phyloP scores from a whole-genome alignment of 1,140 invertebrate genomes.

The Physella acuta region DNA sequence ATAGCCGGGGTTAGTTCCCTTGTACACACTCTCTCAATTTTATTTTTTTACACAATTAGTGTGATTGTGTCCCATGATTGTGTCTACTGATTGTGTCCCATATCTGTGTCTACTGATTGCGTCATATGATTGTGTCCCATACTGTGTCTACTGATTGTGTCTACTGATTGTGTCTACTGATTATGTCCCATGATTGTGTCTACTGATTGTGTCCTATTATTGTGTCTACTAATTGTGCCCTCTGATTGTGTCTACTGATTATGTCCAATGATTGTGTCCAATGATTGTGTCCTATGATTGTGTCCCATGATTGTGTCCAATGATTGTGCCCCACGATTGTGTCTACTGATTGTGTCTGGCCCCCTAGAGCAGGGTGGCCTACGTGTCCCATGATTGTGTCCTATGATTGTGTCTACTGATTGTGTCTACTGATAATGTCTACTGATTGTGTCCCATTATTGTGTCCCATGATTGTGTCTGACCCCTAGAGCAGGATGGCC shows the following conservation, averaged over 20 bases:
- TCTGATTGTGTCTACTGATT: background rate
- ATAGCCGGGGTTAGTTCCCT: too few relatives aligned
- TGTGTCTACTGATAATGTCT: background rate
- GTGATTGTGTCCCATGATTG: background rate
- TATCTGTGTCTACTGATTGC: background rate
- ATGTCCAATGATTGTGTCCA: background rate
- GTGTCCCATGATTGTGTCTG: background rate
- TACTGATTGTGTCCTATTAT: background rate
- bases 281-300: background rate
- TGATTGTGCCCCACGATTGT: background rate
- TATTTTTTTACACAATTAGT: too few relatives aligned
- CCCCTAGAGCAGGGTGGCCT: slow-evolving; percentile 64
- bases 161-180: slow-evolving; percentile 4
- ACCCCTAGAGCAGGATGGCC: slow-evolving; percentile 61
- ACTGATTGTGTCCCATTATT: background rate
- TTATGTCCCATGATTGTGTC: background rate
- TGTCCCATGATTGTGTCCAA: background rate
- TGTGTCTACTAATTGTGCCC: slow-evolving; percentile 1
- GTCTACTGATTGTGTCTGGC: slow-evolving; percentile 4
- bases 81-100: background rate
- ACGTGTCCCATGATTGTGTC: slow-evolving; percentile 61
- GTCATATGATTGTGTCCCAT: background rate
- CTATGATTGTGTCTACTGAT: background rate
- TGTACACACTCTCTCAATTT: too few relatives aligned
- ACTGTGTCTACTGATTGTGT: slow-evolving; percentile 1